Conservation (phyloP, 2,113 vertebrate species). For the Gymnorhina tibicen region DNA sequence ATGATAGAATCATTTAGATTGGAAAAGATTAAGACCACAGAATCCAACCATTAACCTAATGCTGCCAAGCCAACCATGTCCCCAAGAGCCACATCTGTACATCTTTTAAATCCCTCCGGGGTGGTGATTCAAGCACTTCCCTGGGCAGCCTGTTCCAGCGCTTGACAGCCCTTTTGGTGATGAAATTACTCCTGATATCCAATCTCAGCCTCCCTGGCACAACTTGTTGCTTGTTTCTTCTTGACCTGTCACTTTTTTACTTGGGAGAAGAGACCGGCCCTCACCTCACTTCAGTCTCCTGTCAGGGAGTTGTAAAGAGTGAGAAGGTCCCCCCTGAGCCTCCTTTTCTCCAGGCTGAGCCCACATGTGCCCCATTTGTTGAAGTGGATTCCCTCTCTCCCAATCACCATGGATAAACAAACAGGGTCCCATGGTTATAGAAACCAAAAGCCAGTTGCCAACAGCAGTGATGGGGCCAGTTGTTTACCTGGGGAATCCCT, state of each 20-base stretch:
- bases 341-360: neutral
- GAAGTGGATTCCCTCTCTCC: neutral
- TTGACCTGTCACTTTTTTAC: neutral
- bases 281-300: neutral
- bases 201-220: neutral
- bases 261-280: fast-evolving
- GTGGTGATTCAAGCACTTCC: neutral
- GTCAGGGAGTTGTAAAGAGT: neutral
- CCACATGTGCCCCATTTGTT: neutral
- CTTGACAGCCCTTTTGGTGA: neutral
- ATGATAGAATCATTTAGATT: neutral
- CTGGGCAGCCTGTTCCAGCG: neutral
- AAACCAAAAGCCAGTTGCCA: neutral
- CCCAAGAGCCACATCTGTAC: fast-evolving
- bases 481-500: neutral
- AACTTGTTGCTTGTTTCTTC: neutral
- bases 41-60: neutral
- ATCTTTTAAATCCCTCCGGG: neutral
- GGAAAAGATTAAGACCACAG: neutral
- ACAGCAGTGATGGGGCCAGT: neutral
- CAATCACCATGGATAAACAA: neutral
- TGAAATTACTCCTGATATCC: neutral
- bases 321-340: neutral
- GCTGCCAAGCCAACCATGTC: neutral
- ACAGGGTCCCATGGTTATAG: neutral